Base-by-base conservation (phyloP, 2,797 vertebrate species). In the Acanthiza pusilla region DNA sequence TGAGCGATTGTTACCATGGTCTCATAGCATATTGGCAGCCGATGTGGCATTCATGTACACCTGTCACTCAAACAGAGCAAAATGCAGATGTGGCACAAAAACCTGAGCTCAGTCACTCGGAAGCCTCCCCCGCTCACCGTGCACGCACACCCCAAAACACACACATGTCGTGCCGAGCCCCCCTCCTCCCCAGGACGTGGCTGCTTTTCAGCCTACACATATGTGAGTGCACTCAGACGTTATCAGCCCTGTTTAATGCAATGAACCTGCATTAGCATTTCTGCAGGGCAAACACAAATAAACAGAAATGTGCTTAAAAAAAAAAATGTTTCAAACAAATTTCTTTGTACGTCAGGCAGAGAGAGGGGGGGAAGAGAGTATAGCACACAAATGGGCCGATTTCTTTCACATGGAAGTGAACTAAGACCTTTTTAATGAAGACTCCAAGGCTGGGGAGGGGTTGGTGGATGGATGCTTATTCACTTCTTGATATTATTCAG, bases 1-100 rank as follows among this genome's bases (percentile, higher is more conserved):
- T 97, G 75, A 96, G 68, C 61, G 92, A 97, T 98, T 98, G 98
- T 98, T 98, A 97, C 98, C 97, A 96, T 95, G 97, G 98, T 98
- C 97, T 98, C 98, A 94, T 88, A 98, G 98, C 98, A 98, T 98
- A 98, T 98, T 98, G 98, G 98, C 97, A 97, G 98, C 97, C 96
- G 75, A 97, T 97, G 98, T 97, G 97, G 97, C 97, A 96, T 96
- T 97, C 97, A 85, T 98, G 98, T 98, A 98, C 98, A 98, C 97
- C 98, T 98, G 98, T 98, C 98, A 98, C 94, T 99, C 98, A 98
- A 93, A 95, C 9, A 29, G 78, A 84, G 80, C 42, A 25, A 85
- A 47, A 96, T 96, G 95, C 97, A 97, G 97, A 97, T 97, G 98
- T 77, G 93, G 83, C 76, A 74, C 10, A 29, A 90, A 95, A 95